These are phyloP conservation scores for Aurelia aurita DNA, from an alignment of 30 jellyfish, hydroid and myxozoan genomes.

Conservation along the genomic window DNA sequence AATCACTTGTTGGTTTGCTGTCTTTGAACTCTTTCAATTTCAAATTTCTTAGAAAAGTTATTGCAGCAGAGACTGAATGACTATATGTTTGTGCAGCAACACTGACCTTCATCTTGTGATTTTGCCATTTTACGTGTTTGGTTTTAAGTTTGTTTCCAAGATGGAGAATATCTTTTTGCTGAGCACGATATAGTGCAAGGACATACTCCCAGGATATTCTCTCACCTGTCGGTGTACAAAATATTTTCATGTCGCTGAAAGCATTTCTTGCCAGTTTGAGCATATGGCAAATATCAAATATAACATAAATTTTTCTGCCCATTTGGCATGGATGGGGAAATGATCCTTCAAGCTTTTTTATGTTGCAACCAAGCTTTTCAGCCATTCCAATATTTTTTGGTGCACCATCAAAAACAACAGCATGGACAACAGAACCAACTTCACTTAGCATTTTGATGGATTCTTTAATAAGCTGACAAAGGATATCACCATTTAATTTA, in stretches of 20 bases:
- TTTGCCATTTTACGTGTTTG: slow-evolving; percentile 49
- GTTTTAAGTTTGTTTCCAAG: slow-evolving; percentile 46
- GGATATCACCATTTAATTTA: not conserved
- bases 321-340: slow-evolving; percentile 18
- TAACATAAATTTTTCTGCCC: slow-evolving; percentile 25
- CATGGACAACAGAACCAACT: slow-evolving; percentile 27
- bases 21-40: slow-evolving; percentile 28
- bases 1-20: slow-evolving; percentile 48
- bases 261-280: slow-evolving; percentile 57
- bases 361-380: slow-evolving; percentile 46
- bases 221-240: slow-evolving; percentile 2
- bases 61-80: slow-evolving; percentile 62
- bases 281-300: slow-evolving; percentile 58
- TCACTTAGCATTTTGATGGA: slow-evolving; percentile 29
- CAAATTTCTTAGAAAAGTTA: slow-evolving; percentile 18
- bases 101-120: slow-evolving; percentile 62
- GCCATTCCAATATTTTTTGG: slow-evolving; percentile 61
- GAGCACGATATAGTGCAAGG: slow-evolving; percentile 9
- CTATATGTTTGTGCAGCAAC: slow-evolving; percentile 64
- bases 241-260: slow-evolving; percentile 21
- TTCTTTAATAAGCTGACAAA: slow-evolving; percentile 2
- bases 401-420: slow-evolving; percentile 63
- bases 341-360: slow-evolving; percentile 38
- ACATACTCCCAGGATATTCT: slow-evolving; percentile 40
- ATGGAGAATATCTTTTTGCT: slow-evolving; percentile 32